Conservation (phyloP, 2,888 invertebrate genomes). For the Eupithecia dodoneata region DNA sequence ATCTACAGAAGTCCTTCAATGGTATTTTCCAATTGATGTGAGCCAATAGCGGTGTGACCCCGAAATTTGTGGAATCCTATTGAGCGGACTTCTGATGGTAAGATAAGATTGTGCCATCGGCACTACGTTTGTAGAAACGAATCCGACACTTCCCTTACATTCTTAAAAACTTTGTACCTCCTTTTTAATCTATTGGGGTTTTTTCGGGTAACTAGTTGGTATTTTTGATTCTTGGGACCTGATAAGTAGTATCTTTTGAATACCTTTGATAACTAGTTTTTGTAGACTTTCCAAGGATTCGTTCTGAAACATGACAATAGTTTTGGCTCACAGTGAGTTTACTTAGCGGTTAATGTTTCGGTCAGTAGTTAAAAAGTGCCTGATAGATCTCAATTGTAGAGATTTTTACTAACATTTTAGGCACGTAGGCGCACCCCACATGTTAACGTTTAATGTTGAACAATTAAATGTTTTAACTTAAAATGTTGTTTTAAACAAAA, state of each 20-base stretch:
- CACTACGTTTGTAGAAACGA: constrained; percentile 34
- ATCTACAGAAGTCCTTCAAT: not conserved
- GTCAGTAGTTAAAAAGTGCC: constrained; percentile 46
- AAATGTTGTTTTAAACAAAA: constrained; percentile 79
- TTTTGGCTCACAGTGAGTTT: constrained; percentile 38
- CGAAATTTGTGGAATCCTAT: not conserved
- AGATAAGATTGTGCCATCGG: constrained; percentile 28
- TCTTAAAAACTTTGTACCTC: not conserved
- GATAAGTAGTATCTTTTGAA: constrained; percentile 7
- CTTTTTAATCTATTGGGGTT: not conserved
- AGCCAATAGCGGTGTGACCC: not conserved
- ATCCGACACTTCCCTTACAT: constrained; percentile 25
- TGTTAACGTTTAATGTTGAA: constrained; percentile 62
- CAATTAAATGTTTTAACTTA: constrained; percentile 68
- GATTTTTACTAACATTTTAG: constrained; percentile 45
- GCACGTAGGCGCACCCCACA: constrained; percentile 58
- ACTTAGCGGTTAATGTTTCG: constrained; percentile 37
- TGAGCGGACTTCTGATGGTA: not conserved
- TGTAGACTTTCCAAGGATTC: constrained; percentile 29
- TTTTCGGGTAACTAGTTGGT: constrained; percentile 1
- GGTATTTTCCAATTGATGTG: not conserved
- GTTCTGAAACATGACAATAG: constrained; percentile 46
- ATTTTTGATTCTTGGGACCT: constrained; percentile 16
- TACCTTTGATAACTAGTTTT: constrained; percentile 7
- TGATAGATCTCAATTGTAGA: constrained; percentile 40